Evolutionary conservation across 2,113 vertebrate species (phyloP).

Genomic region (Glaucomys volans): DNA sequence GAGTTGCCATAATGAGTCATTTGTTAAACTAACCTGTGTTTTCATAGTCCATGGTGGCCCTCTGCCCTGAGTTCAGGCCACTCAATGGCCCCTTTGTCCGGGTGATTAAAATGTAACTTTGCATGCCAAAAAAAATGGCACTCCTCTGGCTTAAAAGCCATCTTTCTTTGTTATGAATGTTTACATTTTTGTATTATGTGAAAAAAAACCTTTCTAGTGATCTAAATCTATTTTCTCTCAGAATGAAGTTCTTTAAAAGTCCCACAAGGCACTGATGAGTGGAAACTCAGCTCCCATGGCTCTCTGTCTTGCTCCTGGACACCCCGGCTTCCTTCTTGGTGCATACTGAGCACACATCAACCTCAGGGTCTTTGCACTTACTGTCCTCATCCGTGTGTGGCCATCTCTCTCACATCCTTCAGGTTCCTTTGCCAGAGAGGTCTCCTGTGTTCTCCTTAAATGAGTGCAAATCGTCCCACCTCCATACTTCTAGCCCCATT

Average conservation of each 20-base stretch:
- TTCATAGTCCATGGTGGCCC: conserved; percentile 81
- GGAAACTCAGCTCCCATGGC: not conserved
- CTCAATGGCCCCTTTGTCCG: conserved; percentile 86
- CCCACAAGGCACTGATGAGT: not conserved
- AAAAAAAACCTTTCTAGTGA: conserved; percentile 9
- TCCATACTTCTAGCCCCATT: not conserved
- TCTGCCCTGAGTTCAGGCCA: conserved; percentile 77
- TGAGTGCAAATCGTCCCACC: not conserved
- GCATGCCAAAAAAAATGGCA: conserved; percentile 84
- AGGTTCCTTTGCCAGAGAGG: not conserved
- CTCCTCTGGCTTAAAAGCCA: conserved; percentile 73
- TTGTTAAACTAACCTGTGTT: conserved; percentile 87
- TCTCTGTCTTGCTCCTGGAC: not conserved
- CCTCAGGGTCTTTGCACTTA: conserved; percentile 26
- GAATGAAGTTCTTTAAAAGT: conserved; percentile 19
- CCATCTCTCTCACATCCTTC: not conserved
- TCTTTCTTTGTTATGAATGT: conserved; percentile 82
- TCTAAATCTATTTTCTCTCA: conserved; percentile 43
- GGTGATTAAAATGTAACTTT: conserved; percentile 85
- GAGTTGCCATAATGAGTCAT: conserved; percentile 80
- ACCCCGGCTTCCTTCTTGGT: not conserved
- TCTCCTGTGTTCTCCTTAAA: not conserved
- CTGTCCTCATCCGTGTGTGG: not conserved
- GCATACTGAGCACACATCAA: not conserved
- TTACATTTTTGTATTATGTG: conserved; percentile 84